phyloP scores from a whole-genome alignment of 2,888 invertebrate genomes.

The Pollenia griseotomentosa region DNA sequence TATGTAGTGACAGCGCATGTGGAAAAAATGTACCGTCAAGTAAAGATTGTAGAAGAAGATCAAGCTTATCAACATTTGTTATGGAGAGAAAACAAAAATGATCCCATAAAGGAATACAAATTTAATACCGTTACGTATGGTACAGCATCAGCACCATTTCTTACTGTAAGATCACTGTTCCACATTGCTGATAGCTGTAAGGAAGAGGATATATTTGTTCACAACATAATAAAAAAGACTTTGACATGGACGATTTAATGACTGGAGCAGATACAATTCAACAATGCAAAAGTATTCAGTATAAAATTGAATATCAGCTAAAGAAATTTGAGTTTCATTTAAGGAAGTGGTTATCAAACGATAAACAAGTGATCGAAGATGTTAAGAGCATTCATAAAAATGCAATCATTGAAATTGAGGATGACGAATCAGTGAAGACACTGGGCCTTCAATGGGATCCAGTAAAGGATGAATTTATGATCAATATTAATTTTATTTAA shows the following conservation, averaged over 20 bases:
- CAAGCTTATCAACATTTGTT: too few relatives aligned
- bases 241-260: neutral
- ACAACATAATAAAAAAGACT: neutral
- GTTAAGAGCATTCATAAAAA: neutral
- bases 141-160: too few relatives aligned
- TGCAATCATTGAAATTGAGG: conserved; percentile 11
- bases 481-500: neutral
- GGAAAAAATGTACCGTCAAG: too few relatives aligned
- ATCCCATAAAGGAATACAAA: too few relatives aligned
- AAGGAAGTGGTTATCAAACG: neutral
- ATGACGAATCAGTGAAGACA: conserved; percentile 25
- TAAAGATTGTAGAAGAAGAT: too few relatives aligned
- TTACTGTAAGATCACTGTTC: neutral
- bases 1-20: too few relatives aligned
- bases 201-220: neutral
- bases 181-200: neutral
- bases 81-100: too few relatives aligned
- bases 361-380: neutral
- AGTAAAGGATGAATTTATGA: neutral
- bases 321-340: neutral
- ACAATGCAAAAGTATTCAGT: neutral
- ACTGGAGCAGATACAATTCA: conserved; percentile 5
- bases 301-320: neutral
- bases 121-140: too few relatives aligned
- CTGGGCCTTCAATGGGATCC: conserved; percentile 14